A percentile compares a stretch with the other conserved stretches of the same genome.
Evolutionary conservation across 2,113 vertebrate species (phyloP).

Genomic region (Riparia riparia): DNA sequence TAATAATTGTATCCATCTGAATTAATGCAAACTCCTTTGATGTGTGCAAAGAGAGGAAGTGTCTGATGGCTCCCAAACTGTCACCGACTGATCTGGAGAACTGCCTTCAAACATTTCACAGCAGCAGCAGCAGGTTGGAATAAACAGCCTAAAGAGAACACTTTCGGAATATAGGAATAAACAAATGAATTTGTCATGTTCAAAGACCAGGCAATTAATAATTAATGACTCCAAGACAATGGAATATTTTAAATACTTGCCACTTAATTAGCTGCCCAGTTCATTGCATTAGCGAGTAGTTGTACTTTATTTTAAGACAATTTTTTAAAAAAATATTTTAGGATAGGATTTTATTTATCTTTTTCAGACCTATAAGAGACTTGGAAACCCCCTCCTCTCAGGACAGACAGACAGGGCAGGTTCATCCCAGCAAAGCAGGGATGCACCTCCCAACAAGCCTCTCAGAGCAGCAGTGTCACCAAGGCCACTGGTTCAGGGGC

Average conservation of each 20-base stretch:
- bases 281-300: neutral
- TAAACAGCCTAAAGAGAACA: constrained; percentile 49
- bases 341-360: neutral
- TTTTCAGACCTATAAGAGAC: neutral
- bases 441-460: neutral
- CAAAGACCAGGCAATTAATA: constrained; percentile 37
- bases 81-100: neutral
- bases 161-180: neutral
- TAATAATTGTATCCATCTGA: neutral
- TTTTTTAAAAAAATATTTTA: neutral
- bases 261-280: neutral
- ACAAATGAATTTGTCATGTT: constrained; percentile 14
- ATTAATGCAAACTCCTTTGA: constrained; percentile 21
- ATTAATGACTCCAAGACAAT: neutral
- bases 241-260: neutral
- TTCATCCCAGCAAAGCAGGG: neutral
- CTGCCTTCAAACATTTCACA: neutral
- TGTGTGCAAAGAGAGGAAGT: neutral
- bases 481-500: neutral
- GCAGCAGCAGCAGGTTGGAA: constrained; percentile 19
- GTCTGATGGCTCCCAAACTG: neutral
- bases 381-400: neutral
- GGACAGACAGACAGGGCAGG: neutral
- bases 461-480: neutral
- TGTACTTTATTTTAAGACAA: neutral